Percentiles rank a stretch among this genome's conserved stretches.
Evolutionary conservation across 2,888 invertebrate species (phyloP).

Genomic region (Celastrina argiolus): DNA sequence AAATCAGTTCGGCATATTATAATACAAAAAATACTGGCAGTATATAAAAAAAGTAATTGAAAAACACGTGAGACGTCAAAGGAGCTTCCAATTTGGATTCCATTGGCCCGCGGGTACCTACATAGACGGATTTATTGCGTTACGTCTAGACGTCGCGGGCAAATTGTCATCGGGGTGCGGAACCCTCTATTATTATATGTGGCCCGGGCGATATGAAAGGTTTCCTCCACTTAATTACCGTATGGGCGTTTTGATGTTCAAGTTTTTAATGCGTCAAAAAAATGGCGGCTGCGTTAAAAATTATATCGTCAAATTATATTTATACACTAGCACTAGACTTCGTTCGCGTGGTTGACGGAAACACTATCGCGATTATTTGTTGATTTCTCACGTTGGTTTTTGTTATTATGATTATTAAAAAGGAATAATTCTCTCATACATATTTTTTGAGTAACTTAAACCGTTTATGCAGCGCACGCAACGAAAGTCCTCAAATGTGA

Average conservation of each 20-base stretch:
- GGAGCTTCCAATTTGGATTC: slow-evolving; percentile 36
- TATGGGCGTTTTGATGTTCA: slow-evolving; percentile 7
- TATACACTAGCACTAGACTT: not conserved
- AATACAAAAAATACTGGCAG: not conserved
- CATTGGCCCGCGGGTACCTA: slow-evolving; percentile 31
- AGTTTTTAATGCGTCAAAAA: slow-evolving; percentile 5
- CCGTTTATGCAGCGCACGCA: too few species aligned
- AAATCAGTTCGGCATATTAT: too few species aligned
- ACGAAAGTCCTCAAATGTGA: too few species aligned
- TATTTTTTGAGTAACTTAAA: too few species aligned
- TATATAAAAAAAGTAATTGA: not conserved
- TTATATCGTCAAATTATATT: not conserved
- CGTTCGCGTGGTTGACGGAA: too few species aligned
- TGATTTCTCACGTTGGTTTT: too few species aligned
- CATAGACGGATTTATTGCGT: slow-evolving; percentile 40
- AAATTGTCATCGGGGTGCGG: slow-evolving; percentile 45
- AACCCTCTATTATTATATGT: slow-evolving; percentile 30
- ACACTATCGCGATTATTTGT: too few species aligned
- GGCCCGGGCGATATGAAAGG: slow-evolving; percentile 23
- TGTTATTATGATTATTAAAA: too few species aligned
- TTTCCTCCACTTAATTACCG: slow-evolving; percentile 10
- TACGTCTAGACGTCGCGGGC: slow-evolving; percentile 53
- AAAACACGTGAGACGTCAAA: slow-evolving; percentile 27
- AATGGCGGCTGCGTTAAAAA: not conserved
- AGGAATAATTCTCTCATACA: too few species aligned